These are phyloP conservation scores for Archaeoteleia sp. DNA, from an alignment of 2,888 invertebrate genomes.

Conservation along the genomic window DNA sequence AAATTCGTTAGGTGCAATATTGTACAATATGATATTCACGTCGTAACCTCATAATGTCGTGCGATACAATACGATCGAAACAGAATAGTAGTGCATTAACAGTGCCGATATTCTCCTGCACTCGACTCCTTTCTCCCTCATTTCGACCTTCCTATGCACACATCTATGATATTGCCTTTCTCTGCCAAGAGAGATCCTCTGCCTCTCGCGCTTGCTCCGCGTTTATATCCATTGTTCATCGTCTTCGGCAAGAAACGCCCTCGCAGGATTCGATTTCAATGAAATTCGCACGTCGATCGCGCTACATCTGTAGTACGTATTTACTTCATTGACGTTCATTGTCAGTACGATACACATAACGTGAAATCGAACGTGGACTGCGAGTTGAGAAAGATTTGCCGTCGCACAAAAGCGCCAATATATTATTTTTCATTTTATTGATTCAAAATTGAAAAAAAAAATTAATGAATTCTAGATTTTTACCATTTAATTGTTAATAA, in stretches of 20 bases:
- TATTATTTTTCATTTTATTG: too few relatives aligned
- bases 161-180: conserved; percentile 28
- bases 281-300: conserved; percentile 46
- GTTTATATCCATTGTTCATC: conserved; percentile 47
- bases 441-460: too few relatives aligned
- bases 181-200: conserved; percentile 32
- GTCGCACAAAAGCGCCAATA: too few relatives aligned
- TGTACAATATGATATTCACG: neutral
- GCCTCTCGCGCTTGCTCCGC: conserved; percentile 27
- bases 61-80: neutral
- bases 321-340: conserved; percentile 27
- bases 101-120: neutral
- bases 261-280: conserved; percentile 41
- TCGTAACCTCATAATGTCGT: neutral
- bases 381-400: too few relatives aligned
- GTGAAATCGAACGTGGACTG: conserved; percentile 5
- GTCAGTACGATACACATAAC: conserved; percentile 7
- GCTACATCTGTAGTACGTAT: conserved; percentile 44
- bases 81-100: neutral
- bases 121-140: conserved; percentile 1
- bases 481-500: too few relatives aligned
- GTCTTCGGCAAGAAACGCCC: conserved; percentile 40
- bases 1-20: too few relatives aligned
- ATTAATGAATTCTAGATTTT: too few relatives aligned
- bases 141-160: conserved; percentile 9